These are phyloP conservation scores for Thalassophryne amazonica DNA, from an alignment of 2,797 vertebrate species.

Conservation along the genomic window DNA sequence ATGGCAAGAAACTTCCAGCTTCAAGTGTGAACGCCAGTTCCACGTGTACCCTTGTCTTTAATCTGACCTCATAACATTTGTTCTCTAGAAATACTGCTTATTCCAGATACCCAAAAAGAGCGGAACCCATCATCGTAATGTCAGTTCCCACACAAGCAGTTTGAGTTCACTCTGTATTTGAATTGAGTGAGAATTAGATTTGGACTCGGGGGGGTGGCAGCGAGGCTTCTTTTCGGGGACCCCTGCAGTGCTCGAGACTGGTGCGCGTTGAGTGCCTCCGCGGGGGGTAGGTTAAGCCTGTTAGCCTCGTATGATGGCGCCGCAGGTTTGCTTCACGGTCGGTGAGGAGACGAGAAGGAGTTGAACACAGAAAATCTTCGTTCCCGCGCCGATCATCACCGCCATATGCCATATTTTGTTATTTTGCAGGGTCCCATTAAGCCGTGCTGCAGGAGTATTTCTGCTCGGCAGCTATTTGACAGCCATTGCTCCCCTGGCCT, in stretches of 20 bases:
- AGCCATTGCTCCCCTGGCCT: conserved; percentile 51
- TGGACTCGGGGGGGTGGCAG: conserved; percentile 12
- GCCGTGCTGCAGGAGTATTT: conserved; percentile 27
- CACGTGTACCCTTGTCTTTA: conserved; percentile 26
- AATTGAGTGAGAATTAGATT: conserved; percentile 22
- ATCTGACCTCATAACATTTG: not conserved
- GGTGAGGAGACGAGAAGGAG: not conserved
- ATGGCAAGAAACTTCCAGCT: no score
- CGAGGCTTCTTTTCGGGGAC: conserved; percentile 19
- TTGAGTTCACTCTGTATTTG: conserved; percentile 35
- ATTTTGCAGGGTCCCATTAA: conserved; percentile 44
- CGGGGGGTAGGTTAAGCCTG: conserved; percentile 57
- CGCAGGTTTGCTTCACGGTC: conserved; percentile 18
- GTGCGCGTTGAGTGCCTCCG: conserved; percentile 35
- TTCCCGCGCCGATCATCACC: conserved; percentile 17
- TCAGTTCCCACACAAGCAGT: conserved; percentile 20
- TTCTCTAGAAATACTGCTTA: conserved; percentile 22
- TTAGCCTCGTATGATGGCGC: conserved; percentile 48
- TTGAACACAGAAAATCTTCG: conserved; percentile 24
- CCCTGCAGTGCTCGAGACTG: conserved; percentile 27
- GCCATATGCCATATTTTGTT: conserved; percentile 7
- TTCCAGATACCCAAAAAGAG: not conserved
- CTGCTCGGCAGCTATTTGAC: conserved; percentile 34
- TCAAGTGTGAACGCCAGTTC: no score
- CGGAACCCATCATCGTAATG: conserved; percentile 17